These are phyloP conservation scores for Paradoxurus hermaphroditus DNA, from an alignment of 2,113 vertebrate genomes.

Conservation along the genomic window DNA sequence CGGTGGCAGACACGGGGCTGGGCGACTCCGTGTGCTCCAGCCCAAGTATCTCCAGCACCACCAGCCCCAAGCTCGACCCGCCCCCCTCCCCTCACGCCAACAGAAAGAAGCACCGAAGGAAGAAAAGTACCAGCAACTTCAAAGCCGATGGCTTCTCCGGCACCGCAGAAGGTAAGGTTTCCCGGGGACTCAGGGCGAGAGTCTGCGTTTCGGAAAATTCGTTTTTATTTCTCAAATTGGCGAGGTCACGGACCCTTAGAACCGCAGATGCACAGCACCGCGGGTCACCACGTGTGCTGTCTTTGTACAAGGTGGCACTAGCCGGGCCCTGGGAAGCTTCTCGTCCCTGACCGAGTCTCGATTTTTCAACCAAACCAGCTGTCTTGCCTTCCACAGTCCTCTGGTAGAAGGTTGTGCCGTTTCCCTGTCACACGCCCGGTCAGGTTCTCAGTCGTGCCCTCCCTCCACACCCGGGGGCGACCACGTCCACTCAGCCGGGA, in stretches of 20 bases:
- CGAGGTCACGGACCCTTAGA: rapidly evolving
- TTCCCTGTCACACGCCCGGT: rapidly evolving
- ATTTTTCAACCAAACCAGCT: rapidly evolving
- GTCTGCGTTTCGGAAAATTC: rapidly evolving
- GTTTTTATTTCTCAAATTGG: rapidly evolving
- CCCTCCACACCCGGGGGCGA: rapidly evolving
- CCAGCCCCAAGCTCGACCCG: constrained; percentile 97
- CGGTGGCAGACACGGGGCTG: constrained; percentile 89
- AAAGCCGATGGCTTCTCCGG: constrained; percentile 94
- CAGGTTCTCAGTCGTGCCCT: rapidly evolving
- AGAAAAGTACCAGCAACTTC: constrained; percentile 99
- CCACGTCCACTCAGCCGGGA: rapidly evolving
- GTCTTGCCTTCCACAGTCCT: rapidly evolving
- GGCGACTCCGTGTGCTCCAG: constrained; percentile 96
- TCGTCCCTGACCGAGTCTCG: rapidly evolving
- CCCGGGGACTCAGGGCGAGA: rapidly evolving
- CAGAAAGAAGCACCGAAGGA: constrained; percentile 97
- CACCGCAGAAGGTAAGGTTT: constrained; percentile 93
- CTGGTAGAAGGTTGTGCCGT: rapidly evolving
- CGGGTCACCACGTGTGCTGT: rapidly evolving
- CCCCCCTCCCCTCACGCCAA: constrained; percentile 98
- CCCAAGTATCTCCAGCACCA: constrained; percentile 95
- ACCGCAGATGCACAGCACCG: rapidly evolving
- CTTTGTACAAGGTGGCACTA: rapidly evolving
- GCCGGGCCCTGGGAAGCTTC: background rate